phyloP scores from a whole-genome alignment of 2,113 vertebrate genomes.

The Alligator sinensis region DNA sequence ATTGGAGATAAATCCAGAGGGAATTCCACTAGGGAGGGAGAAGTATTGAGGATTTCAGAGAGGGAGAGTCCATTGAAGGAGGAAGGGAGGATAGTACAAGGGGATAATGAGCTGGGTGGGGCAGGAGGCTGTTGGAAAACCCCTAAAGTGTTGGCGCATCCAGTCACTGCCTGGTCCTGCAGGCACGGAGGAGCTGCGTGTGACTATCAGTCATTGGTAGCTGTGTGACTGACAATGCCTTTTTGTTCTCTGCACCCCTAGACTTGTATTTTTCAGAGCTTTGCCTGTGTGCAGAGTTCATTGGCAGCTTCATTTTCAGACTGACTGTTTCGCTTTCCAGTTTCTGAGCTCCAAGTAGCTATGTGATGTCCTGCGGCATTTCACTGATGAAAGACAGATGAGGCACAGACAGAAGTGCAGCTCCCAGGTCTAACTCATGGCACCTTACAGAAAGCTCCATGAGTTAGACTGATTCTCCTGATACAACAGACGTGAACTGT shows the following conservation, averaged over 20 bases:
- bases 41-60: not conserved
- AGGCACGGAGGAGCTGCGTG: not conserved
- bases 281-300: constrained; percentile 2
- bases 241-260: not conserved
- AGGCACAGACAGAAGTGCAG: too few species aligned
- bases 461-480: too few species aligned
- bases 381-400: not conserved
- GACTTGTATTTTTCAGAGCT: accelerated
- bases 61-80: not conserved
- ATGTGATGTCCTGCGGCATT: not conserved
- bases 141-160: not conserved
- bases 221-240: too few species aligned
- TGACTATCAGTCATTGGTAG: too few species aligned
- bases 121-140: not conserved
- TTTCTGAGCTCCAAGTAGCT: constrained; percentile 40
- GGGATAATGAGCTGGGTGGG: not conserved
- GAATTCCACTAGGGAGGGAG: not conserved
- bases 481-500: too few species aligned
- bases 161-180: not conserved
- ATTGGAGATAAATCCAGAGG: not conserved
- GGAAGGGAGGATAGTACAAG: not conserved
- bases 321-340: constrained; percentile 12
- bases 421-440: too few species aligned
- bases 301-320: not conserved
- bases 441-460: too few species aligned